Conservation (phyloP, 2,113 vertebrate species). For the Gavia stellata region DNA sequence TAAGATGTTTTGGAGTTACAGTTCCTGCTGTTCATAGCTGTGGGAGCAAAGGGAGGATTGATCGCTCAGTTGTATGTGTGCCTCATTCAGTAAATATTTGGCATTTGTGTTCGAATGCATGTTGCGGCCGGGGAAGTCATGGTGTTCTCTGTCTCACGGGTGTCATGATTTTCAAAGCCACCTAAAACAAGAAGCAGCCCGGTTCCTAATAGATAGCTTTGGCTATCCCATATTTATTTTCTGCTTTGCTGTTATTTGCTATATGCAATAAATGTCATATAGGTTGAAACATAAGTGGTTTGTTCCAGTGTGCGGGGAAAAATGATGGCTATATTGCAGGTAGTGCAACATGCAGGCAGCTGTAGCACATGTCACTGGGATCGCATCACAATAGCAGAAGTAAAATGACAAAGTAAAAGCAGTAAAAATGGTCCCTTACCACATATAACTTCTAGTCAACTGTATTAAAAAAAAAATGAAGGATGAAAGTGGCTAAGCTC, state of each 20-base stretch:
- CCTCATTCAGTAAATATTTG: not conserved
- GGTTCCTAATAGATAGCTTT: not conserved
- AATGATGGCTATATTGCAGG: not conserved
- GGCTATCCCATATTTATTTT: not conserved
- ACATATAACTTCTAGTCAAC: constrained; percentile 23
- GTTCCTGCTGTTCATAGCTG: not conserved
- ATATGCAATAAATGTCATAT: constrained; percentile 4
- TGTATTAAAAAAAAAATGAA: not conserved
- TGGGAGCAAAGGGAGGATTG: not conserved
- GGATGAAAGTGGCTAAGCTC: not conserved
- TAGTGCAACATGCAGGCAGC: not conserved
- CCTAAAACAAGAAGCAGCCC: not conserved
- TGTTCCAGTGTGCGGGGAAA: not conserved
- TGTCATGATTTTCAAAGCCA: not conserved
- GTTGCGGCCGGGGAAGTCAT: not conserved
- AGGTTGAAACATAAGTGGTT: not conserved
- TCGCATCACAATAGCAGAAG: not conserved
- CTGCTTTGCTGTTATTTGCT: not conserved
- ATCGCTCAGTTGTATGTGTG: not conserved
- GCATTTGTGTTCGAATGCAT: not conserved
- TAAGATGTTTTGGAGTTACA: not conserved
- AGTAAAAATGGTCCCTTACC: not conserved
- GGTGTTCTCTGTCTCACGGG: not conserved
- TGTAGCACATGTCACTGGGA: not conserved
- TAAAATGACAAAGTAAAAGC: constrained; percentile 20